A percentile compares a stretch with the other conserved stretches of the same genome.
Evolutionary conservation across 2,888 invertebrate genomes (phyloP).

Genomic region (Thereva unica): DNA sequence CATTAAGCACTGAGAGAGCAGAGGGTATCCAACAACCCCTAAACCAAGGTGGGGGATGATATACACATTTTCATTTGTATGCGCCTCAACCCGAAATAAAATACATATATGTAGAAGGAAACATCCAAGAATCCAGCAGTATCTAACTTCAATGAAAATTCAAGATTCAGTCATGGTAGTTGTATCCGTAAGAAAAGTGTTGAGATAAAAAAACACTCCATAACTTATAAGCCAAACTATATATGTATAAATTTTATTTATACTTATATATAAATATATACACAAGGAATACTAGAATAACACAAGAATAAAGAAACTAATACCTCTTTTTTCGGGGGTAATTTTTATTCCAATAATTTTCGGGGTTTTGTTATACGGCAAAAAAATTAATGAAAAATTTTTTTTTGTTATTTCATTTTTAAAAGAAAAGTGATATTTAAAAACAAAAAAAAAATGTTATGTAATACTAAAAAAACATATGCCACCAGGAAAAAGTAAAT

Average conservation of each 20-base stretch:
- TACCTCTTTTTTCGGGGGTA: too few species aligned
- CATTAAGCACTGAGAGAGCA: too few species aligned
- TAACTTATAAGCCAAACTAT: conserved; percentile 14
- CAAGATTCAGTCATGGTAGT: conserved; percentile 23
- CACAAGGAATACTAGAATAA: too few species aligned
- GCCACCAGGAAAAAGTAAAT: conserved; percentile 7
- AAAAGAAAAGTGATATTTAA: conserved; percentile 20
- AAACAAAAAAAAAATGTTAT: conserved; percentile 32
- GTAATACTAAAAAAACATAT: conserved; percentile 28
- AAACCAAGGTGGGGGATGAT: too few species aligned
- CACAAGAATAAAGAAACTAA: too few species aligned
- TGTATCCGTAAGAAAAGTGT: conserved; percentile 22
- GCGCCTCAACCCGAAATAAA: too few species aligned
- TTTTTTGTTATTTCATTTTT: neutral
- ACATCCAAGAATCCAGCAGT: neutral
- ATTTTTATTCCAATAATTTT: too few species aligned
- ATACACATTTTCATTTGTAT: too few species aligned
- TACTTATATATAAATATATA: too few species aligned
- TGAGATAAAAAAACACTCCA: conserved; percentile 10
- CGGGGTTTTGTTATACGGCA: neutral
- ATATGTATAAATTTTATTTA: too few species aligned
- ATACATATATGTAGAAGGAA: too few species aligned
- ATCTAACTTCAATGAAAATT: conserved; percentile 20
- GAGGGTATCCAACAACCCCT: too few species aligned
- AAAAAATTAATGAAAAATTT: conserved; percentile 14